Percentiles rank a stretch among this genome's conserved stretches.
phyloP scores from a whole-genome alignment of 2,888 invertebrate species.

The Cyclophora albipunctata region DNA sequence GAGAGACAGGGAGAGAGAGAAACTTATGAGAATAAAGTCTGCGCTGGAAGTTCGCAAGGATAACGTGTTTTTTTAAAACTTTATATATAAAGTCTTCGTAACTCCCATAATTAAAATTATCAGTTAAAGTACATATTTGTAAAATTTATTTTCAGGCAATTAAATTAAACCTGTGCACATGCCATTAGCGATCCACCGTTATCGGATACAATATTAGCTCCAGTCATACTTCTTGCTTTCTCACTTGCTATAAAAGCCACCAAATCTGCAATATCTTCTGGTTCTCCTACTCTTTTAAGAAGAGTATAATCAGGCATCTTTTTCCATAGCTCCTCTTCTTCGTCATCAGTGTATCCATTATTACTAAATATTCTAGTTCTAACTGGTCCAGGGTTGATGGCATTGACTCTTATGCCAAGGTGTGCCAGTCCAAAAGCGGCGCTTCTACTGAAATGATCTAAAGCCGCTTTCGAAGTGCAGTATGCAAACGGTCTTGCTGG shows the following conservation, averaged over 20 bases:
- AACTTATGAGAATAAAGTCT: too few species aligned
- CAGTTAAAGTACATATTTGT: too few species aligned
- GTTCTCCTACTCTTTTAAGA: slow-evolving; percentile 77
- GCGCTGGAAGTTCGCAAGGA: too few species aligned
- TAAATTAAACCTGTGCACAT: too few species aligned
- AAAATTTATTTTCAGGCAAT: too few species aligned
- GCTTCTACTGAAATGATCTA: slow-evolving; percentile 91
- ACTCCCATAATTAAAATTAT: too few species aligned
- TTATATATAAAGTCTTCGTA: too few species aligned
- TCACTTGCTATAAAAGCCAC: slow-evolving; percentile 85
- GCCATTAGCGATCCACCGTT: slow-evolving; percentile 14
- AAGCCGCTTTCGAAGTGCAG: slow-evolving; percentile 54
- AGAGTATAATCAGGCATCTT: slow-evolving; percentile 85
- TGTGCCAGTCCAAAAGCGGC: slow-evolving; percentile 83
- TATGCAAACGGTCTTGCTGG: slow-evolving; percentile 14
- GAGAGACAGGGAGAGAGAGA: too few species aligned
- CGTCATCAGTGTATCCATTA: slow-evolving; percentile 5
- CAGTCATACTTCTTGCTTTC: slow-evolving; percentile 83
- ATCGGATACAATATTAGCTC: slow-evolving; percentile 54
- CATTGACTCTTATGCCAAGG: slow-evolving; percentile 84
- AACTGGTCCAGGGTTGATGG: slow-evolving; percentile 89
- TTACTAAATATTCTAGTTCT: slow-evolving; percentile 64
- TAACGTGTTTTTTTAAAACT: too few species aligned
- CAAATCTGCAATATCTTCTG: slow-evolving; percentile 75
- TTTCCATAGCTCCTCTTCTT: slow-evolving; percentile 60